Conservation (phyloP, 2,888 invertebrate genomes). For the Cephus spinipes region DNA sequence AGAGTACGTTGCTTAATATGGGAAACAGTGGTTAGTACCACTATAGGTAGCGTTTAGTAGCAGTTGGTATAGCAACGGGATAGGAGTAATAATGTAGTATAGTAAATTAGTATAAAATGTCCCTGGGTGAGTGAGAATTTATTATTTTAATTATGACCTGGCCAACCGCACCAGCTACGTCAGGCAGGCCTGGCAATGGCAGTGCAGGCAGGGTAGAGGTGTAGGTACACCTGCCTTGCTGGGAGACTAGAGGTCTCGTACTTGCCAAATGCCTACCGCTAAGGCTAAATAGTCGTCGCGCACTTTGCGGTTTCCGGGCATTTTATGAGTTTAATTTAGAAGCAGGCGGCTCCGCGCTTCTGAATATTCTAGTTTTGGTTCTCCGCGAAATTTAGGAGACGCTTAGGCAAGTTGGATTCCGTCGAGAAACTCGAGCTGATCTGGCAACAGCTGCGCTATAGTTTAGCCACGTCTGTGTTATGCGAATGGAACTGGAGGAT, state of each 20-base stretch:
- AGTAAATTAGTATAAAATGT: constrained; percentile 37
- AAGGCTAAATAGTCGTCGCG: constrained; percentile 37
- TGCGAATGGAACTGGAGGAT: no score
- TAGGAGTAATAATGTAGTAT: constrained; percentile 11
- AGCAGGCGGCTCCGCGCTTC: constrained; percentile 32
- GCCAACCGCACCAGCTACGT: constrained; percentile 14
- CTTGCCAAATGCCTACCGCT: constrained; percentile 28
- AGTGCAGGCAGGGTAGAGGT: no score
- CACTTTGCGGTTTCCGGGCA: constrained; percentile 38
- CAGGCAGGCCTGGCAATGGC: not conserved
- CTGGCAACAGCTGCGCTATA: constrained; percentile 41
- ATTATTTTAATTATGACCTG: constrained; percentile 53
- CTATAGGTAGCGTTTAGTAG: no score
- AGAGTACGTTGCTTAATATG: no score
- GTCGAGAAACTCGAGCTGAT: constrained; percentile 31
- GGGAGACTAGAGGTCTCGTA: constrained; percentile 19
- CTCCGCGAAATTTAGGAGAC: constrained; percentile 47
- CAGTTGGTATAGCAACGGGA: constrained; percentile 6
- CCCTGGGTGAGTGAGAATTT: constrained; percentile 42
- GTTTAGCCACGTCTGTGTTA: not conserved
- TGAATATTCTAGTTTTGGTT: constrained; percentile 50
- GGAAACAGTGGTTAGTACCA: no score
- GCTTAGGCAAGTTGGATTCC: constrained; percentile 28
- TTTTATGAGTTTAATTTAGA: constrained; percentile 63
- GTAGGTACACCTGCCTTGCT: constrained; percentile 18